Base-by-base conservation (phyloP, 92 coral and sea anemone genomes). In the Porites rus region DNA sequence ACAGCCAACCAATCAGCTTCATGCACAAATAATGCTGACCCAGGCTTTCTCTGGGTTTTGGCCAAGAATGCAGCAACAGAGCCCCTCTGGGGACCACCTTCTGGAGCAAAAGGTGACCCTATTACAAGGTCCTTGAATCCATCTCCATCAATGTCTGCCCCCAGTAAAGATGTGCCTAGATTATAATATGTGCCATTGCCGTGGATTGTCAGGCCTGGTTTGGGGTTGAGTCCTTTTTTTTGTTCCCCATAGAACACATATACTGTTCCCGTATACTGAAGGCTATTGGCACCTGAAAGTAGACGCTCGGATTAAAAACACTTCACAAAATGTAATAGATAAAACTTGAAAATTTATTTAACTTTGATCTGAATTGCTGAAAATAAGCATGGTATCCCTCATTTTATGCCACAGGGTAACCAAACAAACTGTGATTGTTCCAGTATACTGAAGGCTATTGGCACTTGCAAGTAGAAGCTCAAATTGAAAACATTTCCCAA, bases 61-160 rank as follows among this genome's bases (percentile, higher is more conserved):
- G 98, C 93, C 64, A 96, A 91, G 75, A 96, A 96, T 28, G 92
- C 93, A 10, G 94, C 90, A 21, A 96, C 97, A 38, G 99, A 95
- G 53, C 99, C 99, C 72, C 97, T 94, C 83, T 96, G 99, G 76
- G 96, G 97, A 73, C 99, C 99, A 66, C 97, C 97, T 88, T 81
- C 94, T 54, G 97, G 92, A 7, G 99, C 96, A 90, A 91, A 97
- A 51, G 96, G 98, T 2, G 99, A 97, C 66, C 99, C 99, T 67
- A 97, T 92, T 13, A 97, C 76, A 70, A 97, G 98, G 88, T 97
- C 99, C 77, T 92, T 93, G 51, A 84, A 87, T 3, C 98, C 98
- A 88, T 97, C 98, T 52, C 65, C 76, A 83, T 97, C 96, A 28
- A 97, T 76, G 73, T 97, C 99, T 11, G 92, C 94, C 58, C 94